Base-by-base conservation (phyloP, 2,113 vertebrate genomes). In the Trichechus manatus region DNA sequence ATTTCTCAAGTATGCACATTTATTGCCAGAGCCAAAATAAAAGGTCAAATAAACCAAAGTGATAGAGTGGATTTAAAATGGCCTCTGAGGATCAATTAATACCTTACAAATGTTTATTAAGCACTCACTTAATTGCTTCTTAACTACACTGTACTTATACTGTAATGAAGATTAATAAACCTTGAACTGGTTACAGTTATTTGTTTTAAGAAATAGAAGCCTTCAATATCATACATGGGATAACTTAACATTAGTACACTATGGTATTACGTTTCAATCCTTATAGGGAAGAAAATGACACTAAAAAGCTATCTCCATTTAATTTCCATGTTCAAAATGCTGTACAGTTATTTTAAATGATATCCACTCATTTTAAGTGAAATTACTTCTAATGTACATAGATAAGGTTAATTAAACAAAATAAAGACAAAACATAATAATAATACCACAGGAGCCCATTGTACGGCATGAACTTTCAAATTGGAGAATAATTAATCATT, bases 21-120 rank as follows among this genome's bases (percentile, higher is more conserved):
- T 88, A 68, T 63, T 72, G 31, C 3, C 33, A 96, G 61, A 64
- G 42, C 63, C 74, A 92, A 94, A 93, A 89, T 33, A 59, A 91
- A 95, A 95, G n/a, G 42, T 93, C 84, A 97, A 93, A 78, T 86
- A 89, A 93, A 70, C 25, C 22, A 84, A 80, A 81, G 50, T 87
- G 63, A 0, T 59, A 23, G 11, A 92, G 70, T 74, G 25, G 42
- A 94, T 94, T 87, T 94, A 85, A 92, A 96, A 96, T 81, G 17
- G 42, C 9, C 86, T 50, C 33, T 36, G 1, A 77, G 33, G 96
- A 89, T 72, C 64, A 96, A 72, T 95, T 93, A 96, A 88, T 10
- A 77, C 1, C 33, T 84, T 39, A 29, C 5, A 63, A 89, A 87
- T 94, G 23, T 94, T 97, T 96, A 74, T 87, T 91, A 97, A 96